Evolutionary conservation across 2,888 invertebrate species (phyloP), one percentile per base, ranked within the genome.

Genomic region (Steinernema carpocapsae): DNA sequence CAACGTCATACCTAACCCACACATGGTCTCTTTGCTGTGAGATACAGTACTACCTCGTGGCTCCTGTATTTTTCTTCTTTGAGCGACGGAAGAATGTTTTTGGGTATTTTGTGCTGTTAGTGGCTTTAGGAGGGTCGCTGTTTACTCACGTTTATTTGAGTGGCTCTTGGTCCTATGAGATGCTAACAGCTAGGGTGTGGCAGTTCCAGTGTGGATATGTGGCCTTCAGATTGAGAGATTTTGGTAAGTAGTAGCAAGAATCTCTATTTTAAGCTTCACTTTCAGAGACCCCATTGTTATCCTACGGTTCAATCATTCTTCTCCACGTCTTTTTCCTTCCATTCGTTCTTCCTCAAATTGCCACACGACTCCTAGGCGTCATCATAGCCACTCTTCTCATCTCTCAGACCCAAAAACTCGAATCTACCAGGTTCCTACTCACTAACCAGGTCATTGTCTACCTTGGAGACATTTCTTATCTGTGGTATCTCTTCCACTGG

Each of bases 11-110:
- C 37, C 6, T 64, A 1, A 17, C 29, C 17, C 64, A 64, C 64
- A 64, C 64, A 7, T 64, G 64, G 64, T 64, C 64, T 2, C 64
- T 64, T 7, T 64, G 64, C 64, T 64, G 64, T n/a, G 64, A 64
- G 32, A 29, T 64, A 10, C 64, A 64, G 64, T 64, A 64, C 32
- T 64, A 64, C 32, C 17, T 64, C 12, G 17, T 64, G 37, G 64
- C 64, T 1, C 64, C 64, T 1, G 4, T 32, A 1, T 32, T 64
- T 7, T 64, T 64, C 64, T 64, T 64, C 32, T n/a, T 64, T 17
- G 64, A 64, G 32, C 1, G 64, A 32, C 1, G 64, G 26, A 64
- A 32, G 6, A 32, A 17, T 14, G 17, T 32, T 17, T n/a, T 52
- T 22, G 64, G 64, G 14, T 12, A 14, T 17, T 6, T 19, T 17